Evolutionary conservation across 2,888 invertebrate species (phyloP).

Genomic region (Erebia epiphron): DNA sequence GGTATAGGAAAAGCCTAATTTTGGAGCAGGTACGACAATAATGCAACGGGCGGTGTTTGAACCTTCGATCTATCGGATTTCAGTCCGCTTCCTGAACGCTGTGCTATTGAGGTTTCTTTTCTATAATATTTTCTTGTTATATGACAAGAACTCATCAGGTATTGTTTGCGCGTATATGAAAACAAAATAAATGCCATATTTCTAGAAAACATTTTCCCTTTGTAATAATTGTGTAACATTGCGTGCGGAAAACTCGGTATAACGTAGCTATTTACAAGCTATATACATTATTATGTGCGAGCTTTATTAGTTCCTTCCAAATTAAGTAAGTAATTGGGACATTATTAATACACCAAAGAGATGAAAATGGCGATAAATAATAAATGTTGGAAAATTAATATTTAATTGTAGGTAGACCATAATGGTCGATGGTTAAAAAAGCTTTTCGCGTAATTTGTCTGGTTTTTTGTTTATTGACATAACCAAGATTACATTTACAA

Average conservation of each 20-base stretch:
- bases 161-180: background rate
- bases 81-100: background rate
- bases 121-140: too few species aligned
- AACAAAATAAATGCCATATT: background rate
- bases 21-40: background rate
- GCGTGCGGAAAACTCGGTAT: background rate
- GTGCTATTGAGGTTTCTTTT: background rate
- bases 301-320: background rate
- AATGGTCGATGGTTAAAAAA: too few species aligned
- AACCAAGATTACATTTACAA: too few species aligned
- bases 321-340: background rate
- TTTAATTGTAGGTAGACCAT: too few species aligned
- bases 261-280: background rate
- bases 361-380: too few species aligned
- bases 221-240: constrained; percentile 5
- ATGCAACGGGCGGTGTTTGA: background rate
- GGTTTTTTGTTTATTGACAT: too few species aligned
- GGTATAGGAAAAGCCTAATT: too few species aligned
- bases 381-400: too few species aligned
- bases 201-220: background rate
- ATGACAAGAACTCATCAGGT: background rate
- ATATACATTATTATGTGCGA: background rate
- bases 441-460: too few species aligned
- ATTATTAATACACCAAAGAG: too few species aligned
- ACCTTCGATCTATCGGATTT: background rate